A percentile compares a stretch with the other conserved stretches of the same genome.
These are phyloP conservation scores for Bombylius major DNA, from an alignment of 2,888 invertebrate species.

Conservation along the genomic window DNA sequence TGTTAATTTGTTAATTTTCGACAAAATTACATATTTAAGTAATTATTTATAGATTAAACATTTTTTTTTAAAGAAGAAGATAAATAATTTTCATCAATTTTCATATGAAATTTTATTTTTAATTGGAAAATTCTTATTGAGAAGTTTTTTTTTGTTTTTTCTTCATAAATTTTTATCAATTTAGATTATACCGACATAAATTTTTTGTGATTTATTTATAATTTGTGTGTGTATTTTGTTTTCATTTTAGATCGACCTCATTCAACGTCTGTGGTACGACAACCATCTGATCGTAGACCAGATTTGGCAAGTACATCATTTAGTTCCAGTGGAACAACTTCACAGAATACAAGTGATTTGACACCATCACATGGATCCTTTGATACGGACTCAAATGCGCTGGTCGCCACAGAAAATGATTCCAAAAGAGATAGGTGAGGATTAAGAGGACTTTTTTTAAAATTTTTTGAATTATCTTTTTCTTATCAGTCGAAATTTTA, in stretches of 20 bases:
- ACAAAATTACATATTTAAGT: no score
- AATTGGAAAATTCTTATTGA: neutral
- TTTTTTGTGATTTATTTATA: no score
- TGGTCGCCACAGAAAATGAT: constrained; percentile 23
- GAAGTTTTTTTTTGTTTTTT: neutral
- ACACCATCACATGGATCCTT: constrained; percentile 22
- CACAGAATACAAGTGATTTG: constrained; percentile 18
- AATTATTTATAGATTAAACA: no score
- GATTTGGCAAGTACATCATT: constrained; percentile 29
- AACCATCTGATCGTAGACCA: constrained; percentile 35
- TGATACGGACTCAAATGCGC: constrained; percentile 26
- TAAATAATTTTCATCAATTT: no score
- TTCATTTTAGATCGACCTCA: constrained; percentile 29
- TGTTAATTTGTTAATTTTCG: no score
- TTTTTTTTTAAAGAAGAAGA: no score
- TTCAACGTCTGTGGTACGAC: constrained; percentile 32
- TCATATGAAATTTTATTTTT: no score
- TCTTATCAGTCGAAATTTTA: no score
- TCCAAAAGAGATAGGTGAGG: constrained; percentile 20
- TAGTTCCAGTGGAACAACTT: constrained; percentile 23
- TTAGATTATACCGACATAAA: no score
- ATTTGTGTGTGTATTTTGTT: constrained; percentile 1
- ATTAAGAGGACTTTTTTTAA: neutral
- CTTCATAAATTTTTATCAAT: no score
- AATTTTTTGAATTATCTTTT: no score